Conservation (phyloP, 1,140 invertebrate species). For the Diachasmimorpha longicaudata region DNA sequence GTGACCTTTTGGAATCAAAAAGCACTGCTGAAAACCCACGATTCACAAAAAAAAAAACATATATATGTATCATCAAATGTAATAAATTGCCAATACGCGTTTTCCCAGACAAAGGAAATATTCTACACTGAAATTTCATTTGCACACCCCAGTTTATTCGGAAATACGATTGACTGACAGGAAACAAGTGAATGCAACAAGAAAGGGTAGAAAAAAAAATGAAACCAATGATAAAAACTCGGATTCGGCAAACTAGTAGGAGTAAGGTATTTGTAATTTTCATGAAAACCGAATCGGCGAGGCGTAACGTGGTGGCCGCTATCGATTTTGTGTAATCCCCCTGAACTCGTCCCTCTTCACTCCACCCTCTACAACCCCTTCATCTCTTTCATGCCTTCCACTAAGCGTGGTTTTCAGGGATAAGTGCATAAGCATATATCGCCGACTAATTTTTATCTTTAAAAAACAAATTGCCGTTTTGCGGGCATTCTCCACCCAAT, state of each 20-base stretch:
- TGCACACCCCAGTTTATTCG: too few species aligned
- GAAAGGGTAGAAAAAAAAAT: neutral
- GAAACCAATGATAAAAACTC: neutral
- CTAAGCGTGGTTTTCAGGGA: neutral
- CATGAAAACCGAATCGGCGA: conserved; percentile 6
- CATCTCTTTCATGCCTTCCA: neutral
- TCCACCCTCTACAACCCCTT: neutral
- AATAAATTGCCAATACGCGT: too few species aligned
- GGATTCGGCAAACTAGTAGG: neutral
- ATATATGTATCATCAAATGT: too few species aligned
- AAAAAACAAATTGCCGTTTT: neutral
- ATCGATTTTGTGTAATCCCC: conserved; percentile 8
- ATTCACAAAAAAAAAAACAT: too few species aligned
- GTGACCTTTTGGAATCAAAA: neutral
- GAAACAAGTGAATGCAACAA: neutral
- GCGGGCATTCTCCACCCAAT: neutral
- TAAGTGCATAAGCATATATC: neutral
- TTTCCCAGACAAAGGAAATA: too few species aligned
- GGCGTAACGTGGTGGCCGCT: neutral
- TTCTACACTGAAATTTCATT: too few species aligned
- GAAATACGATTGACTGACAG: neutral
- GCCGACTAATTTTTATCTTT: neutral
- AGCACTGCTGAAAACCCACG: neutral
- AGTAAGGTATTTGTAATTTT: conserved; percentile 6
- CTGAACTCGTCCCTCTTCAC: conserved; percentile 6